Conservation (phyloP, 2,113 vertebrate species). For the Mionectes macconnelli region DNA sequence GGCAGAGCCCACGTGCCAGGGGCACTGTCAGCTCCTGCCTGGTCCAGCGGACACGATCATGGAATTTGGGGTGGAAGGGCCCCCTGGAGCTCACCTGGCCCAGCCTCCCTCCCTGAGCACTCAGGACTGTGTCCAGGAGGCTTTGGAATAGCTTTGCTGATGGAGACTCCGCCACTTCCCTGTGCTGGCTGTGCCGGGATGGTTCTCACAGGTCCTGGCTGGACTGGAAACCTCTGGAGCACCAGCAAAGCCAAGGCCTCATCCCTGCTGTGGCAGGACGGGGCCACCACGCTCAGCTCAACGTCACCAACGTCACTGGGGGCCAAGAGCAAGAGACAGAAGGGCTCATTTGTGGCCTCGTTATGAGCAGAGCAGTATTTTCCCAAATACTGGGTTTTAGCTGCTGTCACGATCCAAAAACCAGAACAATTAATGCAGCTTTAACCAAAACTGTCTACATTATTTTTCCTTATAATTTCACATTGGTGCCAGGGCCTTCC, state of each 20-base stretch:
- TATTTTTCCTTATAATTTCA: not conserved
- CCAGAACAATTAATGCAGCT: not conserved
- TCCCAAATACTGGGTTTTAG: not conserved
- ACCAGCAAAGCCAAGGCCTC: not conserved
- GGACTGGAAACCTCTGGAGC: not conserved
- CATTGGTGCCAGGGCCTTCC: not conserved
- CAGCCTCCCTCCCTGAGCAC: not conserved
- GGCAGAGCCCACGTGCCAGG: not conserved
- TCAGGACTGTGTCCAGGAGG: not conserved
- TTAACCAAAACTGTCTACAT: not conserved
- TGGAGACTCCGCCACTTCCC: not conserved
- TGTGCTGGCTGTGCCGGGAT: not conserved
- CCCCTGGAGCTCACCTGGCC: not conserved
- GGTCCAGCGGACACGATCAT: not conserved
- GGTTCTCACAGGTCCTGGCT: not conserved
- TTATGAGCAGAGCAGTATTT: not conserved
- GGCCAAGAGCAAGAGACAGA: not conserved
- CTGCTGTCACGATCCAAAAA: not conserved
- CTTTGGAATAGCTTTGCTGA: not conserved
- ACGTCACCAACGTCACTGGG: too few relatives aligned
- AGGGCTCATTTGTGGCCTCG: not conserved
- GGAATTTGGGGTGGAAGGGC: rapidly evolving
- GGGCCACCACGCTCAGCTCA: not conserved
- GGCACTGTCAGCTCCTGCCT: not conserved
- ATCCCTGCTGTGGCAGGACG: not conserved